Conservation (phyloP, 1,140 invertebrate genomes). For the Neelides sp. region DNA sequence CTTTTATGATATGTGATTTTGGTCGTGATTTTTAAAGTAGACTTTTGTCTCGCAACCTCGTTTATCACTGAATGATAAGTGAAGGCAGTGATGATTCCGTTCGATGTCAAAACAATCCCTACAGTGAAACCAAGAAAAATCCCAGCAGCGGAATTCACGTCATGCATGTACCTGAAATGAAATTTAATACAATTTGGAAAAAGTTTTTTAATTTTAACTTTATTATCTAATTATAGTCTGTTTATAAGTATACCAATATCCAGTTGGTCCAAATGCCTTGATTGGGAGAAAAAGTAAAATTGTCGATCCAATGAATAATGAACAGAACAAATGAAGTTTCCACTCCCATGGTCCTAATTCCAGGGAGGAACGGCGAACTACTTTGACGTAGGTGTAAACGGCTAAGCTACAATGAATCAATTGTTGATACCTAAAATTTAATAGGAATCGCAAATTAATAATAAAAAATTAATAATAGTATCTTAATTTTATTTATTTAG, state of each 20-base stretch:
- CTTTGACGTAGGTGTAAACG: constrained; percentile 6
- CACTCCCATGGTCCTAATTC: constrained; percentile 8
- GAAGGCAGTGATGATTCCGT: too few species aligned
- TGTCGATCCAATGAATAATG: background rate
- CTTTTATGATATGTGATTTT: background rate
- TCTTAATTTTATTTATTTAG: too few species aligned
- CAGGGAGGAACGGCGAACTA: background rate
- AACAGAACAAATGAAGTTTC: background rate
- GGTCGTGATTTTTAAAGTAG: background rate
- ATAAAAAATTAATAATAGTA: background rate
- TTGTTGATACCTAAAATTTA: constrained; percentile 2
- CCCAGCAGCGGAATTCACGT: background rate
- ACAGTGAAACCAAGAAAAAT: background rate
- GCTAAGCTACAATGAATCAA: constrained; percentile 5
- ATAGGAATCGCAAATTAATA: background rate
- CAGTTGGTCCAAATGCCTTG: background rate
- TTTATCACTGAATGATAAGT: too few species aligned
- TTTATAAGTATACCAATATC: constrained; percentile 6
- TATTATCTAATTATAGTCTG: background rate
- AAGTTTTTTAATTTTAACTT: background rate
- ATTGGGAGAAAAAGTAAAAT: constrained; percentile 2
- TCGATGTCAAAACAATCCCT: too few species aligned
- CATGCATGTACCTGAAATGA: background rate
- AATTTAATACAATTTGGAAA: background rate
- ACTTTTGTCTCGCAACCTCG: too few species aligned